Evolutionary conservation across 2,888 invertebrate genomes (phyloP), one percentile per base, ranked within the genome.

Genomic region (Eupeodes latifasciatus): DNA sequence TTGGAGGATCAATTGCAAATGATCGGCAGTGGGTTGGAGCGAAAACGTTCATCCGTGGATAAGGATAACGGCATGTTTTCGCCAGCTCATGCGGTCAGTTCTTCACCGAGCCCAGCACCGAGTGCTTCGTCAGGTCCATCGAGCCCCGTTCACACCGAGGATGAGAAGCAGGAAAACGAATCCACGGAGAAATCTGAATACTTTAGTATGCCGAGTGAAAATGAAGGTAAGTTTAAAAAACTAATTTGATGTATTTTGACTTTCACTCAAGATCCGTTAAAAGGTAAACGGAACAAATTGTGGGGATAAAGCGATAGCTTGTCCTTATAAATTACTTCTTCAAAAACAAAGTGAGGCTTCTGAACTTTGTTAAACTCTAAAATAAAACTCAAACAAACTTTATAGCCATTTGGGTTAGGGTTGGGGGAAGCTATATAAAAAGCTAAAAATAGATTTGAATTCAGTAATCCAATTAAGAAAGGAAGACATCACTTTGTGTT

Each of bases 151-250:
- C 93, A 93, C 77, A 94, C 94, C 1, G 94, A 94, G 90, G 94
- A 94, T 81, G 94, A 94, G 85, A 95, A 95, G 90, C 95, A 95
- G 91, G 95, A 95, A 90, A 94, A 94, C 72, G 95, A 95, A 91
- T 93, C 94, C 81, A 95, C 94, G 79, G 95, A 95, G 92, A 95
- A 95, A 91, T 94, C 93, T 16, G 91, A 93, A 89, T 91, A 91
- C 72, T 89, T 91, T 76, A 92, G 92, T 89, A 91, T 92, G 91
- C 90, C 92, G 89, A 93, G 91, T 90, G 93, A 92, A 88, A 91
- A 91, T 86, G 93, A 93, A 91, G 93, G 94, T 94, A 79, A 92
- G 93, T 91, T 11, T 6, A 27, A 40, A 40, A 40, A 40, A 1
- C 19, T 19, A 19, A 19, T 19, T 19, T 19, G 19, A 19, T 19